A percentile compares a stretch with the other conserved stretches of the same genome.
Evolutionary conservation across 2,888 invertebrate species (phyloP).

Genomic region (Drosophila lutescens): DNA sequence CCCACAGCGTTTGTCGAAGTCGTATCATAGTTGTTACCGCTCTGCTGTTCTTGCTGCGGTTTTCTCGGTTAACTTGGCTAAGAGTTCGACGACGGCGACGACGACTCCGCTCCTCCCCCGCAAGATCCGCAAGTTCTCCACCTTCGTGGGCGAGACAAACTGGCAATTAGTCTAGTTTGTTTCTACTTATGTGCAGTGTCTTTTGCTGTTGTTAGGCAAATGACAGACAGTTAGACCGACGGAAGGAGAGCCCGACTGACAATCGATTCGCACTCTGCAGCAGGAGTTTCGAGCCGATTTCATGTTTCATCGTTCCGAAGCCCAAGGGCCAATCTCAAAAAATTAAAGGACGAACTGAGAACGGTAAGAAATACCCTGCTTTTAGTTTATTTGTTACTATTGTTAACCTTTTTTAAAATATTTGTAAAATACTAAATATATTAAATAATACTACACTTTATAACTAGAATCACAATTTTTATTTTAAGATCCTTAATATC

Average conservation of each 20-base stretch:
- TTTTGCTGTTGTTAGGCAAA: conserved; percentile 60
- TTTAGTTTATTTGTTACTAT: too few relatives aligned
- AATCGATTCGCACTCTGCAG: conserved; percentile 28
- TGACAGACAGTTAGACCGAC: conserved; percentile 37
- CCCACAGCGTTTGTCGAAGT: conserved; percentile 60
- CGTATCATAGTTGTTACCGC: conserved; percentile 30
- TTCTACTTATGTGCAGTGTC: conserved; percentile 35
- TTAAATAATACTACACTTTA: too few relatives aligned
- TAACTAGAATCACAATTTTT: too few relatives aligned
- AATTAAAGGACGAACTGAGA: neutral
- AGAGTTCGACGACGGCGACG: conserved; percentile 28
- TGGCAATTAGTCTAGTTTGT: conserved; percentile 68
- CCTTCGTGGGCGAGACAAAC: conserved; percentile 66
- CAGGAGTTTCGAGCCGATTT: conserved; percentile 10
- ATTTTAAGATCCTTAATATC: too few relatives aligned
- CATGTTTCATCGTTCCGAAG: conserved; percentile 6
- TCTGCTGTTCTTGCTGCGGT: conserved; percentile 42
- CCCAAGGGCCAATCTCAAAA: conserved; percentile 1
- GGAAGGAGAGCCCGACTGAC: neutral
- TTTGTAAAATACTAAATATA: too few relatives aligned
- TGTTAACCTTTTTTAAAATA: too few relatives aligned
- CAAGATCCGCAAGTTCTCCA: conserved; percentile 3
- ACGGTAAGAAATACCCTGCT: neutral
- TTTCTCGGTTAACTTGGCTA: conserved; percentile 38
- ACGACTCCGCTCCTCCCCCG: neutral